Evolutionary conservation across 1,140 invertebrate species (phyloP).

Genomic region (Subanguina moxae): DNA sequence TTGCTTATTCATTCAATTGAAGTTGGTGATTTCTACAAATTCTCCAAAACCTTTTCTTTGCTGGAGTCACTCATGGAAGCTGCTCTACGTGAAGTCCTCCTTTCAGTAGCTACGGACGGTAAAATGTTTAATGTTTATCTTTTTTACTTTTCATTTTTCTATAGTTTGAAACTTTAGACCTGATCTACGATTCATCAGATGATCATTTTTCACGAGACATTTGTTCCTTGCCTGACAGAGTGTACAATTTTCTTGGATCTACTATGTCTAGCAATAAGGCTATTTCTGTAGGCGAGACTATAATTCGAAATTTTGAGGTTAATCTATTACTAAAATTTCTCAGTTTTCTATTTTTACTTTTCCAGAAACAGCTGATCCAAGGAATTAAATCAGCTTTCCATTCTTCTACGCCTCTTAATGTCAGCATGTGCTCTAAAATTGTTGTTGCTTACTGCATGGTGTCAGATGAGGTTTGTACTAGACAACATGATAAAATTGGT

Average conservation of each 20-base stretch:
- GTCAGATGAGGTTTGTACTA: neutral
- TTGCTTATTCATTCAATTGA: neutral
- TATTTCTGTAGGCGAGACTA: neutral
- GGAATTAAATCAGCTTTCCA: neutral
- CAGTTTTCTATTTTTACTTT: no score
- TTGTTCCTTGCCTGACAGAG: neutral
- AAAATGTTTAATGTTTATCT: no score
- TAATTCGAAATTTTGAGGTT: no score
- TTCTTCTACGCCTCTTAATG: neutral
- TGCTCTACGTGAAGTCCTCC: neutral
- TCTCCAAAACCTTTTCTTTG: neutral
- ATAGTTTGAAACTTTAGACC: no score
- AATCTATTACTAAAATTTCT: no score
- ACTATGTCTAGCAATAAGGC: neutral
- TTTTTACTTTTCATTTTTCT: no score
- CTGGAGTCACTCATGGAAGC: neutral
- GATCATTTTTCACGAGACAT: neutral
- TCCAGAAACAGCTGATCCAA: neutral
- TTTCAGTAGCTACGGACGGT: no score
- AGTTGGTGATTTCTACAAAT: neutral
- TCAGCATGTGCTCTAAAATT: neutral
- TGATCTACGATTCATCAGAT: no score
- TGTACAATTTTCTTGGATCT: neutral
- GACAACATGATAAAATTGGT: no score
- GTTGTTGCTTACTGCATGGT: neutral